phyloP scores from a whole-genome alignment of 2,888 invertebrate genomes.

The Drosophila testacea region DNA sequence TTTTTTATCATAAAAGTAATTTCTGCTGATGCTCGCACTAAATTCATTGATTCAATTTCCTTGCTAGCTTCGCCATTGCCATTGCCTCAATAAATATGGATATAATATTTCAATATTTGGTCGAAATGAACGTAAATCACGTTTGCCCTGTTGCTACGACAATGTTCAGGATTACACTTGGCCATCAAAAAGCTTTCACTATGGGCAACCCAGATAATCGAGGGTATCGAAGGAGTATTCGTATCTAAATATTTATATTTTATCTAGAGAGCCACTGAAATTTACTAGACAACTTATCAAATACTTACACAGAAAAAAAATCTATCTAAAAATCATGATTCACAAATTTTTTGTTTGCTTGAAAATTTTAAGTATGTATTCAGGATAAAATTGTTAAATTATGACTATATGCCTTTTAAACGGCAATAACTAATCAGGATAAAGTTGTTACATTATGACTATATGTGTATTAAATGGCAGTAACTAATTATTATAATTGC shows the following conservation, averaged over 20 bases:
- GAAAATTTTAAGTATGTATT: too few relatives aligned
- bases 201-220: background rate
- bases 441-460: too few relatives aligned
- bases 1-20: slow-evolving; percentile 77
- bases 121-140: slow-evolving; percentile 65
- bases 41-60: slow-evolving; percentile 79
- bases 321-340: too few relatives aligned
- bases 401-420: too few relatives aligned
- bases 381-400: too few relatives aligned
- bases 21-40: slow-evolving; percentile 77
- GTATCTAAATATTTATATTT: background rate
- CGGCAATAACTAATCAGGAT: too few relatives aligned
- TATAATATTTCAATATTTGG: slow-evolving; percentile 80
- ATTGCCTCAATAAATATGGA: slow-evolving; percentile 65
- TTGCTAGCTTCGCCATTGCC: slow-evolving; percentile 48
- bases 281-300: too few relatives aligned
- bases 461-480: too few relatives aligned
- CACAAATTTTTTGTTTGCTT: too few relatives aligned
- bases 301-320: too few relatives aligned
- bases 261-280: background rate
- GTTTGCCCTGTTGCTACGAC: slow-evolving; percentile 35
- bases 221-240: background rate
- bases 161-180: slow-evolving; percentile 17
- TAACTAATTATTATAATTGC: too few relatives aligned
- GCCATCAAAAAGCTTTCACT: slow-evolving; percentile 15